Evolutionary conservation across 2,888 invertebrate genomes (phyloP), one percentile per base, ranked within the genome.

Genomic region (Frankliniella fusca): DNA sequence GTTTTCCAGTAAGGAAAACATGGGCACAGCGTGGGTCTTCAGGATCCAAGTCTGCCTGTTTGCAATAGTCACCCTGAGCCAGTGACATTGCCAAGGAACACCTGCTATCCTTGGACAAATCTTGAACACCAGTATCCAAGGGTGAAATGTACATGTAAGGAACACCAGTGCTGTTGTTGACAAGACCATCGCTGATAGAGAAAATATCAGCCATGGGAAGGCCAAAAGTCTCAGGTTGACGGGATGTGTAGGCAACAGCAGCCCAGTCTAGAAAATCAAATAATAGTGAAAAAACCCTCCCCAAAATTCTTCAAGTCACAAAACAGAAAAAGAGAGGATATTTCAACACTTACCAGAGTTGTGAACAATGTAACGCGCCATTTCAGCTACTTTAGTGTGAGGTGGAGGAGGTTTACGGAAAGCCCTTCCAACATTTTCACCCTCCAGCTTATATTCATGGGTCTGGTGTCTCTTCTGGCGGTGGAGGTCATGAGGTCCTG

Each of bases 21-120:
- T 94, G 91, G 5, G 93, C 93, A 89, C 94, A 95, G 79, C 94
- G 89, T 0, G 94, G 94, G 87, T 94, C 94, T 88, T 94, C 93
- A 0, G 94, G 92, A 87, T 95, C 94, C 85, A 90, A 91, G 81
- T 90, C 87, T 84, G 92, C 88, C 11, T 87, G 86, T 83, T 89
- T 89, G 85, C 94, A 94, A 87, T 93, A 94, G 83, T 89, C 88
- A 3, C 92, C 91, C 88, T 94, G 91, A 81, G 93, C 93, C 65
- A 94, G 88, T 0, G 92, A 91, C 84, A 93, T 91, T 84, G 93
- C 88, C n/a, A 95, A 88, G 0, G 94, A 92, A 8, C 92, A 91
- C 8, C 92, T 90, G 84, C 89, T 90, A 85, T 93, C 92, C 88
- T 88, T 90, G 93, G 89, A 84, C 84, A 94, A 88, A 88, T 94